Conservation (phyloP, 2,113 vertebrate genomes). For the Gorsachius goisagi region DNA sequence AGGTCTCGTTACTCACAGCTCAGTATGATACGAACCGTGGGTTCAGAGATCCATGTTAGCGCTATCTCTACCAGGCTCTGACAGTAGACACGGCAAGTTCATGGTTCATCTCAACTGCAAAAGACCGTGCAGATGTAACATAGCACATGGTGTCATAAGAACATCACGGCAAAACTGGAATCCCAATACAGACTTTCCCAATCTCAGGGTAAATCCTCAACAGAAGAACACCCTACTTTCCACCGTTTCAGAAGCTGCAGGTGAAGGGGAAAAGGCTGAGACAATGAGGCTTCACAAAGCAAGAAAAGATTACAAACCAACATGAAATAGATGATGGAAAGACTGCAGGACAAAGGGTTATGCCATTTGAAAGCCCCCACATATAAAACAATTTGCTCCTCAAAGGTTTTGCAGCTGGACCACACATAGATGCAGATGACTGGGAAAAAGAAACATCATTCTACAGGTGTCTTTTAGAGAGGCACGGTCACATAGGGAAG, state of each 20-base stretch:
- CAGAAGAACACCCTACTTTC: not conserved
- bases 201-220: not conserved
- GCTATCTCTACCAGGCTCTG: not conserved
- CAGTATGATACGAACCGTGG: rapidly evolving
- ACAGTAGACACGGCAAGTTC: not conserved
- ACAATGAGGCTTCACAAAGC: not conserved
- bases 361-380: not conserved
- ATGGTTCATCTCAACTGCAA: not conserved
- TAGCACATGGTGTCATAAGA: rapidly evolving
- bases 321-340: not conserved
- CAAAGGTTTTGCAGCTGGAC: not conserved
- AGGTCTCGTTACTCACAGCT: not conserved
- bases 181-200: not conserved
- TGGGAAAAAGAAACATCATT: not conserved
- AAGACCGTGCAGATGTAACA: not conserved
- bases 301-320: not conserved
- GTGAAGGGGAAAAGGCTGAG: not conserved
- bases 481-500: not conserved
- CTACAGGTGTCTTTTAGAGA: conserved; percentile 11
- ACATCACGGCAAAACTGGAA: not conserved
- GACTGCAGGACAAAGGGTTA: not conserved
- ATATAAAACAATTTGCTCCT: not conserved
- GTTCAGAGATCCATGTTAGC: not conserved
- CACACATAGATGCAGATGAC: not conserved
- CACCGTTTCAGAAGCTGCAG: not conserved